Base-by-base conservation (phyloP, 1,140 invertebrate species). In the Elymnias hypermnestra region DNA sequence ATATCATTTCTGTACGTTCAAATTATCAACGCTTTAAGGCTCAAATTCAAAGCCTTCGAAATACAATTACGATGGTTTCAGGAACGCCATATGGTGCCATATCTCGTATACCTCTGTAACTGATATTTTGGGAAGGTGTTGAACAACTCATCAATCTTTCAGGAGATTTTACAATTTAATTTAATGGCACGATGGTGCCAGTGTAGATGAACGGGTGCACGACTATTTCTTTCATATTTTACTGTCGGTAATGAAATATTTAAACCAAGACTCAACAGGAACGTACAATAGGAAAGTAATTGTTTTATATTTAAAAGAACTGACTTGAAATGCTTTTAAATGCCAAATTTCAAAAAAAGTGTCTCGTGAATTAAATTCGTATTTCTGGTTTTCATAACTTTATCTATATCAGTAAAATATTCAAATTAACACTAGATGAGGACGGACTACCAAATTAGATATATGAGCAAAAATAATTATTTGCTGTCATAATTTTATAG, bases 121-220 rank as follows among this genome's bases (percentile, higher is more conserved):
- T 49, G 58, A 66, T 78, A 82, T 78, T 75, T 83, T 67, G 39
- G 62, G 70, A 75, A 67, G 63, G 55, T 65, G 55, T 53, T 72
- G 31, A 50, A 57, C 52, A 69, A 67, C 50, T 64, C 76, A 79
- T 83, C 65, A 77, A 79, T 81, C 72, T 77, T 78, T 79, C 70
- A 79, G 57, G 63, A 65, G 63, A 70, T 58, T 74, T 72, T 61
- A 68, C 42, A 60, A 58, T 59, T 52, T 57, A 44, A 51, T 51
- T 64, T 57, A 44, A 57, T 51, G 33, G 42, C 28, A 25, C 2
- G 31, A 36, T 29, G 41, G 35, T 38, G 19, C 36, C 12, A 31
- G 19, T 15, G 21, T 40, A 10, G 41, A 39, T 41, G 10, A 33
- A 40, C 19, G 42, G 28, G 28, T 22, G 9, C 10, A 10, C 14